These are phyloP conservation scores for Leptopterna dolabrata DNA, from an alignment of 2,888 invertebrate species.

Conservation along the genomic window DNA sequence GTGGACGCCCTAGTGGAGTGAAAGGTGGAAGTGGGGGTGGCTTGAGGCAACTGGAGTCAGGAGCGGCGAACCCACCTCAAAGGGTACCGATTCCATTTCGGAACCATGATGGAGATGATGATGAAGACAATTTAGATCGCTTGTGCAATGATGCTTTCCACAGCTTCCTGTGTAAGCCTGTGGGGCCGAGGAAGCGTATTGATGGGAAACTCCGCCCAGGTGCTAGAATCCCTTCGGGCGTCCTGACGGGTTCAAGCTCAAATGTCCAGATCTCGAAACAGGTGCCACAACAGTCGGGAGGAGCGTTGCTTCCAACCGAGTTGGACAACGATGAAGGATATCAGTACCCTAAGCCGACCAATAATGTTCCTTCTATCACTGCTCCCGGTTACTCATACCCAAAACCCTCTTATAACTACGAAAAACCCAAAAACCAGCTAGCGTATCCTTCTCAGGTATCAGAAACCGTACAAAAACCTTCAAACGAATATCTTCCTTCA, in stretches of 20 bases:
- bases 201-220: constrained; percentile 56
- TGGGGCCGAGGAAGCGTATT: constrained; percentile 49
- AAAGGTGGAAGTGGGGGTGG: constrained; percentile 6
- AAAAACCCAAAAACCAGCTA: constrained; percentile 21
- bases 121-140: constrained; percentile 55
- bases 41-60: background rate
- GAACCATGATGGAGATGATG: constrained; percentile 43
- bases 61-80: background rate
- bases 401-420: constrained; percentile 24
- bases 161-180: constrained; percentile 59
- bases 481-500: constrained; percentile 33
- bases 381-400: constrained; percentile 19
- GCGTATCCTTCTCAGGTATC: constrained; percentile 26
- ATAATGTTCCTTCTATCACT: background rate
- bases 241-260: constrained; percentile 48
- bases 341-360: constrained; percentile 50
- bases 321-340: constrained; percentile 43
- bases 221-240: constrained; percentile 45
- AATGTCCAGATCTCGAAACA: constrained; percentile 33
- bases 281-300: constrained; percentile 31
- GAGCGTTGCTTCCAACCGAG: constrained; percentile 29
- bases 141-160: constrained; percentile 60
- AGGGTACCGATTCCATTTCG: constrained; percentile 47
- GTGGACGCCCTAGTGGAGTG: constrained; percentile 26
- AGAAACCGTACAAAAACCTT: constrained; percentile 3